Evolutionary conservation across 2,797 vertebrate genomes (phyloP).

Genomic region (Leucoraja ocellata): DNA sequence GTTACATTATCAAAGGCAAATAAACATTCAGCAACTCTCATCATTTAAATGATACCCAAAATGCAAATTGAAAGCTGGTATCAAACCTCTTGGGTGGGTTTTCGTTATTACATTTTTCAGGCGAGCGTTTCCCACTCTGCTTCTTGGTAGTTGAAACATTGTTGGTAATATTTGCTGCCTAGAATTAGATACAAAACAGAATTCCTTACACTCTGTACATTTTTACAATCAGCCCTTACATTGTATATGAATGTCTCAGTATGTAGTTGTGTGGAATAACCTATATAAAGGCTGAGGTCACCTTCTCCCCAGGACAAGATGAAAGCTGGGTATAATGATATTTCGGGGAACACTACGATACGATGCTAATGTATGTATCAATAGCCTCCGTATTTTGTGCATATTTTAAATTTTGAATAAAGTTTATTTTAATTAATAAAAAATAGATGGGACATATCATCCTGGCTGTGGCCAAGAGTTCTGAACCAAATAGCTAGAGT

Average conservation of each 20-base stretch:
- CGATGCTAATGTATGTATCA: too few species aligned
- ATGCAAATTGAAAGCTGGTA: not conserved
- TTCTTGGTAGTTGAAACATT: not conserved
- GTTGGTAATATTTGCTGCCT: not conserved
- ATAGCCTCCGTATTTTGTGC: too few species aligned
- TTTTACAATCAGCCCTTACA: not conserved
- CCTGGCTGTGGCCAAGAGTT: too few species aligned
- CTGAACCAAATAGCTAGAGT: too few species aligned
- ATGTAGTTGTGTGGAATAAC: not conserved
- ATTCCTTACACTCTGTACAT: not conserved
- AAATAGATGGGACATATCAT: too few species aligned
- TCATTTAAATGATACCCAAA: not conserved
- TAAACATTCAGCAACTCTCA: not conserved
- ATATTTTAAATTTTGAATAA: too few species aligned
- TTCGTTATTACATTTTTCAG: not conserved
- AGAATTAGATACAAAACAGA: not conserved
- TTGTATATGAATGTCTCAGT: not conserved
- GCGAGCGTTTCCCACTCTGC: not conserved
- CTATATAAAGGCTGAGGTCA: not conserved
- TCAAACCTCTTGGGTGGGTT: not conserved
- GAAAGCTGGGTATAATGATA: too few species aligned
- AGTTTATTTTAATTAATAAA: too few species aligned
- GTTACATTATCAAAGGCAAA: not conserved
- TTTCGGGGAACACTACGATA: too few species aligned
- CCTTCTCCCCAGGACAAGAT: not conserved